These are phyloP conservation scores for Lasioglossum zephyrum DNA, from an alignment of 2,888 invertebrate species.

Conservation along the genomic window DNA sequence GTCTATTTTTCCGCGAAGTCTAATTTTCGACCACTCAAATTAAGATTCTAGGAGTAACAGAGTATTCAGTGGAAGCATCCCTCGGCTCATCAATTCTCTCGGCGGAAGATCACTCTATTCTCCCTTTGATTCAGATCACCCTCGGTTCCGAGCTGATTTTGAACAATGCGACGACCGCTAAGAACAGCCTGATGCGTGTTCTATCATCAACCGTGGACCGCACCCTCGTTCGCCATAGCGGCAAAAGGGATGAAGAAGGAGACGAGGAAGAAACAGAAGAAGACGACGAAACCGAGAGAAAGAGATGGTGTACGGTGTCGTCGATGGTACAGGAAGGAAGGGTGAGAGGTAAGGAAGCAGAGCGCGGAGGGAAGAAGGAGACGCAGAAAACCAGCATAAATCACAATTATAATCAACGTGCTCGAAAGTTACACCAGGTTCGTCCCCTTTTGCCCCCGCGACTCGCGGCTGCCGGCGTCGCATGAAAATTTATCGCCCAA, in stretches of 20 bases:
- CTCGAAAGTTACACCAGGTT: slow-evolving; percentile 73
- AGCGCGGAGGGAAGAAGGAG: slow-evolving; percentile 17
- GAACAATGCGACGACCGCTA: slow-evolving; percentile 62
- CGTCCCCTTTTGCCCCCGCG: slow-evolving; percentile 67
- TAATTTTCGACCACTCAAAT: not conserved
- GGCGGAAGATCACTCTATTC: slow-evolving; percentile 3
- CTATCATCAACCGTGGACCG: slow-evolving; percentile 58
- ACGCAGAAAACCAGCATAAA: slow-evolving; percentile 71
- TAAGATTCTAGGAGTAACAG: not conserved
- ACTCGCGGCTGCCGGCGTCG: slow-evolving; percentile 67
- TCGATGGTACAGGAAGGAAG: not conserved
- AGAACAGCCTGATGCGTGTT: slow-evolving; percentile 70
- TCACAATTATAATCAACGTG: slow-evolving; percentile 80
- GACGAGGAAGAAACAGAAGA: slow-evolving; percentile 17
- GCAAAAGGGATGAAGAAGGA: not conserved
- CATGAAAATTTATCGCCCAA: slow-evolving; percentile 76
- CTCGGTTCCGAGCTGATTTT: slow-evolving; percentile 49
- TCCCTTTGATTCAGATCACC: slow-evolving; percentile 1
- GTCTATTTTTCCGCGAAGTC: not conserved
- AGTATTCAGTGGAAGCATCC: not conserved
- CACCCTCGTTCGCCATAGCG: slow-evolving; percentile 20
- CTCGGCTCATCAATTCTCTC: not conserved
- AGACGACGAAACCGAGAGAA: slow-evolving; percentile 33
- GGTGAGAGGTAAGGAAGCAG: not conserved
- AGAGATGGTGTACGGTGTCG: slow-evolving; percentile 21